These are phyloP conservation scores for Himalopsyche anomala DNA, from an alignment of 2,888 invertebrate species.

Conservation along the genomic window DNA sequence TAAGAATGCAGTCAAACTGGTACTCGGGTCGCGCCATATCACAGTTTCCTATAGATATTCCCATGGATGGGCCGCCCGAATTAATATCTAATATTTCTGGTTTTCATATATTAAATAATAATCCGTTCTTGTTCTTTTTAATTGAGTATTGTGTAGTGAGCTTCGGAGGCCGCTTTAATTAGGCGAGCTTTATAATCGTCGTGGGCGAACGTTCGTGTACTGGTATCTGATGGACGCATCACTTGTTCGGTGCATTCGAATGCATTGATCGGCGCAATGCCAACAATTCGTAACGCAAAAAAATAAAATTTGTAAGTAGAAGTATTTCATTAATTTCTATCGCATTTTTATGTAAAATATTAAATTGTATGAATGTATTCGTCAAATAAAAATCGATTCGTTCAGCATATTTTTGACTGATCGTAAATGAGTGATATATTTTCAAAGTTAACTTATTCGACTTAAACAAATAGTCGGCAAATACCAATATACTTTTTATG, in stretches of 20 bases:
- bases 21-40: conserved; percentile 44
- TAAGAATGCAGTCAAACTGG: conserved; percentile 66
- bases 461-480: too few relatives aligned
- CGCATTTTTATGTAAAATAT: too few relatives aligned
- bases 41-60: conserved; percentile 49
- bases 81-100: conserved; percentile 64
- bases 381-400: too few relatives aligned
- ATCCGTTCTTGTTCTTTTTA: conserved; percentile 65
- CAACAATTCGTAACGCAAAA: not conserved
- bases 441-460: too few relatives aligned
- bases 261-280: not conserved
- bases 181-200: conserved; percentile 54
- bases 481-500: too few relatives aligned
- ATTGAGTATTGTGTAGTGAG: conserved; percentile 65
- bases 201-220: conserved; percentile 57
- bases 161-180: conserved; percentile 62
- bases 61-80: conserved; percentile 55
- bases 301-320: too few relatives aligned
- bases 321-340: too few relatives aligned
- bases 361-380: too few relatives aligned
- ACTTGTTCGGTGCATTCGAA: conserved; percentile 32
- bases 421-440: too few relatives aligned
- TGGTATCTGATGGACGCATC: conserved; percentile 50
- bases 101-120: conserved; percentile 59
- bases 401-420: too few relatives aligned